Evolutionary conservation across 2,888 invertebrate species (phyloP).

Genomic region (Lasioglossum vierecki): DNA sequence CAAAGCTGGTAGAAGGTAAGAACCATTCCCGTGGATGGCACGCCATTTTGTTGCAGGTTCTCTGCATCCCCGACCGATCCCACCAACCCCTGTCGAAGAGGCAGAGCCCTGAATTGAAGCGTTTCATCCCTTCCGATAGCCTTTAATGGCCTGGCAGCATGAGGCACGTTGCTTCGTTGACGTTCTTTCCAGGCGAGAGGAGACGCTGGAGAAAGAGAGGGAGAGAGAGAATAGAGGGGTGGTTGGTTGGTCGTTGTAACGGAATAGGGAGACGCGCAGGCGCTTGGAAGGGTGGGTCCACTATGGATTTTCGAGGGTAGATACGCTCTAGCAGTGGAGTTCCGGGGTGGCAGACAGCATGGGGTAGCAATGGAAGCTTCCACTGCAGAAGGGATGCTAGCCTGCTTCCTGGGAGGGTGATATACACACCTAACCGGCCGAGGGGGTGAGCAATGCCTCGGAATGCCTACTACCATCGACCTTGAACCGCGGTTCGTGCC

Average conservation of each 20-base stretch:
- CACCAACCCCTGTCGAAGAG: conserved; percentile 6
- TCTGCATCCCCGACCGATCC: conserved; percentile 8
- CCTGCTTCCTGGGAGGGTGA: conserved; percentile 50
- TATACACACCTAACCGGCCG: conserved; percentile 47
- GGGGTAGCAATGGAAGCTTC: conserved; percentile 69
- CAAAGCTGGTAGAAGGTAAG: neutral
- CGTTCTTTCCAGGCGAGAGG: conserved; percentile 52
- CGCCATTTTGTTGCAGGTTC: conserved; percentile 49
- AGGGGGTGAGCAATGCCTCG: conserved; percentile 50
- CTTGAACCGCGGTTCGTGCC: conserved; percentile 58
- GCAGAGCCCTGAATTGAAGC: conserved; percentile 13
- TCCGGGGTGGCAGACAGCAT: conserved; percentile 80
- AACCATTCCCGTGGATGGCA: conserved; percentile 6
- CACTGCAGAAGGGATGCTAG: conserved; percentile 60
- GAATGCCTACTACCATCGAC: conserved; percentile 63
- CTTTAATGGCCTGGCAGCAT: conserved; percentile 32
- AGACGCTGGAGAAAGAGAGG: neutral
- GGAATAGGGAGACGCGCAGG: conserved; percentile 77
- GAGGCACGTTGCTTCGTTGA: conserved; percentile 66
- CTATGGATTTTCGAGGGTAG: conserved; percentile 83
- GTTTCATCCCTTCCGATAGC: conserved; percentile 28
- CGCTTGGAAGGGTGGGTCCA: conserved; percentile 81
- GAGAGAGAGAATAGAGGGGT: neutral
- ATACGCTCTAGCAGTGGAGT: conserved; percentile 76
- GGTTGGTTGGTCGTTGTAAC: conserved; percentile 51